Evolutionary conservation across 2,113 vertebrate genomes (phyloP), one percentile per base, ranked within the genome.

Genomic region (Amphilophus citrinellus): DNA sequence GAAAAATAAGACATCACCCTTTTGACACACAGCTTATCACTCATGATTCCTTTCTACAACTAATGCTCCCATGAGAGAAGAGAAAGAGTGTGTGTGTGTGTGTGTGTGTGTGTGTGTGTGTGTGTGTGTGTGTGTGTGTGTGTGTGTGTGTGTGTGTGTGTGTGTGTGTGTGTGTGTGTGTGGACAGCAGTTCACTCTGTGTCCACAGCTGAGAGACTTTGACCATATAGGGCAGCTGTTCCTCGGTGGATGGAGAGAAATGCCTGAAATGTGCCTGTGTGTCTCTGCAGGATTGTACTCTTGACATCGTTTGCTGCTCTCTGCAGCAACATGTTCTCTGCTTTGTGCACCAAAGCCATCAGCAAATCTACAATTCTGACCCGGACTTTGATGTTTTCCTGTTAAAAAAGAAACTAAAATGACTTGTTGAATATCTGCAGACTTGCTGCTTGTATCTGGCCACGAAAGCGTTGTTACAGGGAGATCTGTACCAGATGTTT

Each of bases 171-270:
- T 44, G 50, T 57, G 60, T 56, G 65, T 83, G 80, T 84, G 77
- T 18, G 77, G 24, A 37, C 15, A 1, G 61, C 30, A 62, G 62
- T 84, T 87, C 35, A 27, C 62, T 78, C 63, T 76, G 83, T 73
- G 84, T 91, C 88, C 91, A 91, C 92, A 90, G 90, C 88, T 89
- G 84, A 91, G 84, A 92, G 79, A 89, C 89, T 93, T 87, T 95
- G 93, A 92, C 94, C 93, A 95, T 95, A 89, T 94, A 94, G 91
- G 93, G 94, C 89, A 87, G 88, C 89, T 77, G 81, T 85, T 90
- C 50, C 88, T 83, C 84, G 11, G 68, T 22, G 87, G 88, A 93
- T 78, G 20, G 2, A 61, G 61, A 93, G 90, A 95, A 93, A 92
- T 88, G 93, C 88, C 84, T 91, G 89, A 92, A 93, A 94, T 90